These are phyloP conservation scores for Drosophila willistoni DNA, from an alignment of 1,140 invertebrate species.

Conservation along the genomic window DNA sequence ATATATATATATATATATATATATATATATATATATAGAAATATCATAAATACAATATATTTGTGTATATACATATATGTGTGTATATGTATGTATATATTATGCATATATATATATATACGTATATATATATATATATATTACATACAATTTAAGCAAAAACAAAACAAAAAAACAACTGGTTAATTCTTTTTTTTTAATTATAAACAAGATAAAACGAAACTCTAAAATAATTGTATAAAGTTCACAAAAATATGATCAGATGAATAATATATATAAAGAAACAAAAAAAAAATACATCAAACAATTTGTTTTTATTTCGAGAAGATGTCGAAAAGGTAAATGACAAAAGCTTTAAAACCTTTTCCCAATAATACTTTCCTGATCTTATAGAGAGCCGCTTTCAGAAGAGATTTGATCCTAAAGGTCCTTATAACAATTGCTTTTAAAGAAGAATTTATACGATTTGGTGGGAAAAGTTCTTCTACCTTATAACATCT, in stretches of 20 bases:
- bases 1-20: conserved; percentile 45
- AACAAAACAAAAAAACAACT: conserved; percentile 33
- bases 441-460: no score
- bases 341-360: no score
- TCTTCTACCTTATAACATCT: no score
- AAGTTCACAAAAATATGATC: conserved; percentile 81
- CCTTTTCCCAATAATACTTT: no score
- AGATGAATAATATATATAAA: conserved; percentile 80
- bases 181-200: conserved; percentile 78
- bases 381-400: no score
- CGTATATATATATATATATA: conserved; percentile 49
- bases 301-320: conserved; percentile 29
- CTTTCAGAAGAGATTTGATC: no score
- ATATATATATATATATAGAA: conserved; percentile 41
- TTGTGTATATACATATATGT: conserved; percentile 20
- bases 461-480: no score
- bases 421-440: no score
- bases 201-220: conserved; percentile 60
- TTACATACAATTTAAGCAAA: conserved; percentile 61
- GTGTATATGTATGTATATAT: conserved; percentile 43
- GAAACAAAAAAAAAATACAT: conserved; percentile 42
- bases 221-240: conserved; percentile 78
- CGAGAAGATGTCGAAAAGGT: no score
- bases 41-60: conserved; percentile 35
- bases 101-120: conserved; percentile 39